Conservation (phyloP, 2,888 invertebrate genomes). For the Metopia argyrocephala region DNA sequence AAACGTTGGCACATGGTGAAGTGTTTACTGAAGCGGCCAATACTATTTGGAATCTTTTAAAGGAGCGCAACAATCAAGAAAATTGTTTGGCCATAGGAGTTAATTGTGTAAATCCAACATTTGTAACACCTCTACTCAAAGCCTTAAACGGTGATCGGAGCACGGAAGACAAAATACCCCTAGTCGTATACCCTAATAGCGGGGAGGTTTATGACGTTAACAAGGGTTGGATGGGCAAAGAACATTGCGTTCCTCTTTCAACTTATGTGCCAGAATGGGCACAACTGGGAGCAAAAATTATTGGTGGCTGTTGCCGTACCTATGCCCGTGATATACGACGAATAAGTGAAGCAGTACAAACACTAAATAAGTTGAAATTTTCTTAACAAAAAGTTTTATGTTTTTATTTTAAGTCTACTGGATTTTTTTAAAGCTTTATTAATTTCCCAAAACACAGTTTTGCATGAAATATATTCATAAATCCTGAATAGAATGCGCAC, state of each 20-base stretch:
- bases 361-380: constrained; percentile 65
- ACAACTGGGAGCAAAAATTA: constrained; percentile 87
- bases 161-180: constrained; percentile 81
- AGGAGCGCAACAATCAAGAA: constrained; percentile 82
- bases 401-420: background rate
- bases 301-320: constrained; percentile 96
- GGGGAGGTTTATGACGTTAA: constrained; percentile 80
- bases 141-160: constrained; percentile 80
- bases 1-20: constrained; percentile 87
- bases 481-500: no score
- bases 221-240: constrained; percentile 83
- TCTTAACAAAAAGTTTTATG: background rate
- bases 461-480: no score
- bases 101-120: constrained; percentile 88
- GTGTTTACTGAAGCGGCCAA: constrained; percentile 86
- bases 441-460: no score
- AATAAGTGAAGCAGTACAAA: constrained; percentile 80
- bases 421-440: background rate
- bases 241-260: constrained; percentile 85
- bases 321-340: constrained; percentile 88
- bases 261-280: constrained; percentile 89
- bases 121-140: constrained; percentile 82
- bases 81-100: constrained; percentile 91
- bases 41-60: constrained; percentile 82
- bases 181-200: constrained; percentile 95